These are phyloP conservation scores for Gasterosteus nipponicus DNA, from an alignment of 2,113 vertebrate genomes.

Conservation along the genomic window DNA sequence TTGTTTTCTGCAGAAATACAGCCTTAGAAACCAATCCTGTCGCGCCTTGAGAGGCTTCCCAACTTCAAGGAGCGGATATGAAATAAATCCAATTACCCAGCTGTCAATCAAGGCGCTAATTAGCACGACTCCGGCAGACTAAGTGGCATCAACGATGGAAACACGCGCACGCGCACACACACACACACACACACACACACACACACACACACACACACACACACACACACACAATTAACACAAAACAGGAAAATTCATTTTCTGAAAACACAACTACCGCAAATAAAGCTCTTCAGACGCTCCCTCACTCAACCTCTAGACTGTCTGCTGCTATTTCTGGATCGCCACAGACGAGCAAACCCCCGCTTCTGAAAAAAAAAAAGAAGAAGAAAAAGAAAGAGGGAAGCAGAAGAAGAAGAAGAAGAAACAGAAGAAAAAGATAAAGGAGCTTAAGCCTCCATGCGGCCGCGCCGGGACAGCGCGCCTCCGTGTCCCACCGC, in stretches of 20 bases:
- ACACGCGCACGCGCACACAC: background rate
- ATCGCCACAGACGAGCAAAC: background rate
- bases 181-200: background rate
- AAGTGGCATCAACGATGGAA: slow-evolving; percentile 56
- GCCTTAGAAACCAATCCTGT: slow-evolving; percentile 30
- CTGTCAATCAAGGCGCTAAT: slow-evolving; percentile 74
- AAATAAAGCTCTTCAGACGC: slow-evolving; percentile 48
- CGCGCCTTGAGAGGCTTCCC: slow-evolving; percentile 59
- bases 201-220: background rate
- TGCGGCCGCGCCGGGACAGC: slow-evolving; percentile 39
- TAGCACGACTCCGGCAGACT: slow-evolving; percentile 62
- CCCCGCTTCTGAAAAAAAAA: background rate
- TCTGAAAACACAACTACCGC: slow-evolving; percentile 29
- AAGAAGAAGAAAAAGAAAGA: background rate
- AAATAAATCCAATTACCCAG: slow-evolving; percentile 76
- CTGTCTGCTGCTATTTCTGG: slow-evolving; percentile 62
- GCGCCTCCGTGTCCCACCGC: slow-evolving; percentile 16
- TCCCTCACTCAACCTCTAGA: slow-evolving; percentile 51
- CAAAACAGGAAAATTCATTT: slow-evolving; percentile 7
- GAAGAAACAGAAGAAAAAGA: background rate
- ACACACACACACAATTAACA: background rate
- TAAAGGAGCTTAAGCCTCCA: slow-evolving; percentile 34
- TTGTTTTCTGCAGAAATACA: slow-evolving; percentile 46
- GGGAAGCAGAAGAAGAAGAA: background rate
- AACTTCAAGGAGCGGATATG: slow-evolving; percentile 75